Evolutionary conservation across 2,888 invertebrate species (phyloP).

Genomic region (Cataglyphis altisquamis): DNA sequence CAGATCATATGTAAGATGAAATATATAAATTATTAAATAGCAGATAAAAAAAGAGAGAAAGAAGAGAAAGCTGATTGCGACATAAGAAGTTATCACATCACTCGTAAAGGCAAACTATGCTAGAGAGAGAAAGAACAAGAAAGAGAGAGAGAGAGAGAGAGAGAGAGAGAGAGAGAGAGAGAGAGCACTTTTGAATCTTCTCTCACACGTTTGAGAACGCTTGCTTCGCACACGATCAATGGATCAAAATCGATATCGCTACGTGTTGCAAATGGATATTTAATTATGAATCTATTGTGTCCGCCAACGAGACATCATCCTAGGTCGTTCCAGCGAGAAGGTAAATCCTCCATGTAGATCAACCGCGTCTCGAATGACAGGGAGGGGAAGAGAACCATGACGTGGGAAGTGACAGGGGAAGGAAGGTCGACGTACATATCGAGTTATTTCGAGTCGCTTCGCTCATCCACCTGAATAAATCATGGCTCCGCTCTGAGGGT

Average conservation of each 20-base stretch:
- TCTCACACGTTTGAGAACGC: not conserved
- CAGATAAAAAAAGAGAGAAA: not conserved
- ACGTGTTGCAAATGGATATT: constrained; percentile 69
- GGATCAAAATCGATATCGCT: not conserved
- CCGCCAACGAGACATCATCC: constrained; percentile 74
- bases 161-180: not conserved
- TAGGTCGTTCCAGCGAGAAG: constrained; percentile 49
- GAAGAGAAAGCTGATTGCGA: not conserved
- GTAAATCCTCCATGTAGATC: constrained; percentile 51
- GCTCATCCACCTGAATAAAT: constrained; percentile 66
- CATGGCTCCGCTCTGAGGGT: constrained; percentile 41
- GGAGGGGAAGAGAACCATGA: not conserved
- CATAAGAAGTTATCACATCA: not conserved
- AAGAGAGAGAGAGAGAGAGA: too few relatives aligned
- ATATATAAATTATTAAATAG: not conserved
- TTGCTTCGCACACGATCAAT: not conserved
- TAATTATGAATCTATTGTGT: constrained; percentile 72
- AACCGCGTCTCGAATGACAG: constrained; percentile 25
- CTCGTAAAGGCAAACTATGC: not conserved
- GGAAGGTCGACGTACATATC: constrained; percentile 57
- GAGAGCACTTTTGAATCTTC: not conserved
- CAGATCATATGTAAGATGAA: not conserved
- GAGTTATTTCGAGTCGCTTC: constrained; percentile 60
- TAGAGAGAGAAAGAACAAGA: too few relatives aligned
- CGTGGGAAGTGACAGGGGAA: constrained; percentile 15